Evolutionary conservation across 2,888 invertebrate genomes (phyloP), one percentile per base, ranked within the genome.

Genomic region (Vesta saturnalis): DNA sequence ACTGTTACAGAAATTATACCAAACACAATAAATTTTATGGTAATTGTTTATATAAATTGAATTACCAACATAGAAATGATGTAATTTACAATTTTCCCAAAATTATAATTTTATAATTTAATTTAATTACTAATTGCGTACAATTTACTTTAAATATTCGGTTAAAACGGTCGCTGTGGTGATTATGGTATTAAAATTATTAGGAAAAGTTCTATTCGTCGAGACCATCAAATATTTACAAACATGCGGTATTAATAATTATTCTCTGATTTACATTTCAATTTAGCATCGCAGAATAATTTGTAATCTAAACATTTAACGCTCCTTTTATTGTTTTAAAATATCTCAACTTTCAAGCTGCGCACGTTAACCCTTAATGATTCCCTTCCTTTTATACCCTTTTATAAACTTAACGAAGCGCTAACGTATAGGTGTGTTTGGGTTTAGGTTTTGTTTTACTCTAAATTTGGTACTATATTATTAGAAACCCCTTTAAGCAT

Each of bases 351-450:
- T 43, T 49, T 49, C 47, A 49, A 15, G 47, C 15, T 15, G 18
- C 8, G 47, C 6, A 49, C 47, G 6, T 14, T 18, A n/a, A 18
- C 47, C 47, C 47, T 3, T 49, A 49, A 49, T 14, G 18, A 18
- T 49, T 18, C n/a, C n/a, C n/a, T n/a, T 39, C 3, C 15, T 49
- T 8, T 18, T 49, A 1, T 16, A 8, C 47, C 47, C 47, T 18
- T 49, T 49, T 49, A 49, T 49, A 18, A 10, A 49, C 18, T 49
- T 49, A 49, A 49, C 47, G 47, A 49, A 49, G 47, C 47, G 18
- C 10, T 6, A 49, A 12, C 47, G 5, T 49, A 49, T 15, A 49
- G 39, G 39, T 39, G n/a, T n/a, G 39, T 39, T 23, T 39, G n/a
- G 39, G 18, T 49, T 18, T 49, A 49, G 47, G 18, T 12, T 49